phyloP scores from a whole-genome alignment of 2,113 vertebrate species.

The Nasalis larvatus region DNA sequence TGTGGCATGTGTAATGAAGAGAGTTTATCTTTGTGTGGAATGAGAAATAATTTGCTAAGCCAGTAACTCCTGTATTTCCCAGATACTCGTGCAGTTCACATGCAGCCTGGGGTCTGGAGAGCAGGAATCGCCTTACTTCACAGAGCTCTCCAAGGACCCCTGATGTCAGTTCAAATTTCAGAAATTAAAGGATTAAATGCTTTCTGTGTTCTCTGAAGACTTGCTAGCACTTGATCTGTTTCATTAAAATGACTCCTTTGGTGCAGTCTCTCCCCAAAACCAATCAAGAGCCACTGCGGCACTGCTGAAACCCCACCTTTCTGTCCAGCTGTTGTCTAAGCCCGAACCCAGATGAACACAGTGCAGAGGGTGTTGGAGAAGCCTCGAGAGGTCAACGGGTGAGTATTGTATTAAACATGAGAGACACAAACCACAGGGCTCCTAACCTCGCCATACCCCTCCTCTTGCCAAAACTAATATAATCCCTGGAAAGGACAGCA shows the following conservation, averaged over 20 bases:
- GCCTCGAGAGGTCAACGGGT: fast-evolving
- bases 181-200: slow-evolving; percentile 44
- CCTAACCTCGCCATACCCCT: fast-evolving
- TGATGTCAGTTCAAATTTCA: slow-evolving; percentile 1
- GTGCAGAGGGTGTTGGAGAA: not conserved
- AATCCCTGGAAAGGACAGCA: not conserved
- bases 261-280: not conserved
- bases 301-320: not conserved
- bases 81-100: not conserved
- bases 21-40: slow-evolving; percentile 45
- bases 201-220: not conserved
- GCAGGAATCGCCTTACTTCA: not conserved
- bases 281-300: not conserved
- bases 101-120: not conserved
- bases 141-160: slow-evolving; percentile 24
- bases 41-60: slow-evolving; percentile 40
- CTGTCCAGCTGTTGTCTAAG: not conserved
- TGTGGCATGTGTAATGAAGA: slow-evolving; percentile 4
- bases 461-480: not conserved
- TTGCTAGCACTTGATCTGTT: not conserved
- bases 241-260: slow-evolving; percentile 23
- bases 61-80: not conserved
- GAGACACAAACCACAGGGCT: too few species aligned
- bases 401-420: fast-evolving
- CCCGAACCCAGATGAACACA: not conserved